A percentile compares a stretch with the other conserved stretches of the same genome.
Evolutionary conservation across 1,140 invertebrate species (phyloP).

Genomic region (Zaprionus tsacasi): DNA sequence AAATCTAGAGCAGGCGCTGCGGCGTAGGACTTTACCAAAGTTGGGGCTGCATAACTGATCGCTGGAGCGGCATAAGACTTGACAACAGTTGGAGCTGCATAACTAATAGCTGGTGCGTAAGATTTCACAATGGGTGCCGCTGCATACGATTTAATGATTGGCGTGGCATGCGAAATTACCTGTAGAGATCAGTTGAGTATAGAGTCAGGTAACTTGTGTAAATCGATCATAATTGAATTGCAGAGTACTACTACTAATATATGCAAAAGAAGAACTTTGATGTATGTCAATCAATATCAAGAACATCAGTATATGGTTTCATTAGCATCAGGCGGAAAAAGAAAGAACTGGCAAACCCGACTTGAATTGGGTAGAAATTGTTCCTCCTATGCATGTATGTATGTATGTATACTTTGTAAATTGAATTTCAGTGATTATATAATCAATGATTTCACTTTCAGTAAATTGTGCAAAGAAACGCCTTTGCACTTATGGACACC

Average conservation of each 20-base stretch:
- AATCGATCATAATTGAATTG: not conserved
- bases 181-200: not conserved
- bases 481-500: not conserved
- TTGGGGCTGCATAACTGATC: constrained; percentile 51
- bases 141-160: constrained; percentile 48
- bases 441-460: not conserved
- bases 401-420: not conserved
- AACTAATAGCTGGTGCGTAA: constrained; percentile 65
- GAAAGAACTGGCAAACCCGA: not conserved
- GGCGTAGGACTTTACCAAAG: constrained; percentile 47
- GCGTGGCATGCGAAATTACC: constrained; percentile 61
- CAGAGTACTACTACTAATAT: not conserved
- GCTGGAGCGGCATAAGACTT: constrained; percentile 66
- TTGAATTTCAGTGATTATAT: not conserved
- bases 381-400: not conserved
- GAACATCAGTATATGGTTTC: no score
- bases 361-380: not conserved
- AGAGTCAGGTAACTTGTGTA: not conserved
- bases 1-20: constrained; percentile 60
- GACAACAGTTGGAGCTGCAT: constrained; percentile 64
- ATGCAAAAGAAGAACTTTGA: not conserved
- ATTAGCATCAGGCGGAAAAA: not conserved
- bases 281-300: not conserved
- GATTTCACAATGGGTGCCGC: constrained; percentile 58
- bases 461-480: not conserved